Base-by-base conservation (phyloP, 2,113 vertebrate genomes). In the Scomber japonicus region DNA sequence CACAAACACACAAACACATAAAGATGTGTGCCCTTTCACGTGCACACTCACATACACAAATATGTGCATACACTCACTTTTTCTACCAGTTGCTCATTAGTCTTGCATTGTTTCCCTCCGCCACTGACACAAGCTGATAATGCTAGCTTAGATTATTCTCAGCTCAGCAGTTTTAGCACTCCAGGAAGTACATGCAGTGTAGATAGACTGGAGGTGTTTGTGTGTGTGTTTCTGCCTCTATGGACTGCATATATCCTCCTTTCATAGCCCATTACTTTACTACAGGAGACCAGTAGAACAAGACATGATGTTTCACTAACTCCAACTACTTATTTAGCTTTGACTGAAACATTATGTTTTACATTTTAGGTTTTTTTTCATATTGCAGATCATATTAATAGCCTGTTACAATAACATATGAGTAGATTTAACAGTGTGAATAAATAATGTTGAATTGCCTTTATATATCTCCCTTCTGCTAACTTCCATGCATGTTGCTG, bases 51-150 rank as follows among this genome's bases (percentile, higher is more conserved):
- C 67, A n/a, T 50, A 55, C 27, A 13, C 44, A 62, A 27, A 53
- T 51, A 35, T 49, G 40, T 21, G 11, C 48, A 66, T 73, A 71
- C 78, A 71, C 74, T 17, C 64, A 75, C 61, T 62, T 78, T 81
- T 83, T 84, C 75, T 83, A 80, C 80, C 73, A 76, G 51, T 12
- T 15, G 31, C 69, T 87, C 85, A 92, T 92, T 92, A 91, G 89
- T 92, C 91, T 92, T 92, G 86, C 86, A 88, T 91, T 92, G 89
- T 92, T 91, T 78, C 82, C 83, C 80, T 85, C 67, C 13, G 14
- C 59, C 82, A 82, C 89, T 87, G 81, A 88, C 81, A 64, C 78
- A 73, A 50, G 82, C 85, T 91, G 85, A 86, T 85, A 88, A 87
- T 84, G 82, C 87, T 86, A 80, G 74, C 75, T 82, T 83, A 80